Conservation (phyloP, 2,888 invertebrate genomes). For the Chrysolina haemoptera region DNA sequence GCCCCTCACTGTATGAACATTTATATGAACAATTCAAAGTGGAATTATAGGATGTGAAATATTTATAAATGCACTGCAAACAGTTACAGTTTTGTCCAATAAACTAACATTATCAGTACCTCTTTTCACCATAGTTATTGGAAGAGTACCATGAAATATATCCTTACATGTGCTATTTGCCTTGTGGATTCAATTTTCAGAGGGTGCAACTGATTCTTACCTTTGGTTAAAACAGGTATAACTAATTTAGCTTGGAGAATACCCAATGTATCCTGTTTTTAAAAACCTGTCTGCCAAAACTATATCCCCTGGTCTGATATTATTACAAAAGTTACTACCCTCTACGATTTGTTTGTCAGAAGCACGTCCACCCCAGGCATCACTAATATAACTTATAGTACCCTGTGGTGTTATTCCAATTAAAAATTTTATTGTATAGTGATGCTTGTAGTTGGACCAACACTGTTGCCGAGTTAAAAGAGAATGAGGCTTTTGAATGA, state of each 20-base stretch:
- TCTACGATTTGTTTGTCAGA: slow-evolving; percentile 44
- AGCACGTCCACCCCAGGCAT: too few species aligned
- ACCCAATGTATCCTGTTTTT: neutral
- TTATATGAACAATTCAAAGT: slow-evolving; percentile 6
- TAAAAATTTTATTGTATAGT: too few species aligned
- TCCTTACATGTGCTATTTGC: neutral
- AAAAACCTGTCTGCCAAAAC: neutral
- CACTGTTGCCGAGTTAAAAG: slow-evolving; percentile 37
- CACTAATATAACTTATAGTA: too few species aligned
- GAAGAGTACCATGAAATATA: neutral
- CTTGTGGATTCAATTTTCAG: neutral
- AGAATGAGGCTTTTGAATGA: slow-evolving; percentile 43
- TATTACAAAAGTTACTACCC: neutral
- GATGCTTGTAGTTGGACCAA: too few species aligned
- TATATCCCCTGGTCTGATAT: neutral
- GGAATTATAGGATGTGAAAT: slow-evolving; percentile 7
- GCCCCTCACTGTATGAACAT: too few species aligned
- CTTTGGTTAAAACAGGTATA: too few species aligned
- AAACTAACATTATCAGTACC: neutral
- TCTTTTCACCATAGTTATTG: neutral
- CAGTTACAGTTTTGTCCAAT: neutral
- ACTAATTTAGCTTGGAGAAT: too few species aligned
- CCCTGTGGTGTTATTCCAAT: too few species aligned
- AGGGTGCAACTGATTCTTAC: neutral
- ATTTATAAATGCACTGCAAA: slow-evolving; percentile 11